Conservation (phyloP, 2,888 invertebrate species). For the Watsonalla binaria region DNA sequence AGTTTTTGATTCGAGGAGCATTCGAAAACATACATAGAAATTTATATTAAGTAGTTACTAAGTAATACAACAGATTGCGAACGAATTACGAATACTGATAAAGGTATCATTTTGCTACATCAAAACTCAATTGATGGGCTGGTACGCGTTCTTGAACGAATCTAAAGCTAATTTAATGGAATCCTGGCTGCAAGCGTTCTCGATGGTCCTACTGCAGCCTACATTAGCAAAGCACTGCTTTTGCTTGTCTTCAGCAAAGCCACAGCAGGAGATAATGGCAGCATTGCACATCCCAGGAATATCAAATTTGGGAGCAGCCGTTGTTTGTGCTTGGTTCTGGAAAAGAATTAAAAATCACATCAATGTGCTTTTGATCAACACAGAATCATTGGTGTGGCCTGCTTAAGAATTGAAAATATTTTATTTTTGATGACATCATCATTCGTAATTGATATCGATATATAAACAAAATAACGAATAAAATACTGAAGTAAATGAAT, state of each 20-base stretch:
- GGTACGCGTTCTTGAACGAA: conserved; percentile 40
- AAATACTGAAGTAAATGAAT: no score
- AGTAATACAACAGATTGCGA: conserved; percentile 13
- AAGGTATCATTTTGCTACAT: conserved; percentile 12
- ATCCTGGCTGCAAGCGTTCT: conserved; percentile 32
- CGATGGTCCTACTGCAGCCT: conserved; percentile 34
- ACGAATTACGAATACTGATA: conserved; percentile 37
- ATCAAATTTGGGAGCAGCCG: conserved; percentile 20
- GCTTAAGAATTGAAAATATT: no score
- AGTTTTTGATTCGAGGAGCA: no score
- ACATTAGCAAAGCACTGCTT: conserved; percentile 41
- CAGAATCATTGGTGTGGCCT: no score
- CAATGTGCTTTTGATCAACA: no score
- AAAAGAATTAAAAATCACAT: conserved; percentile 9
- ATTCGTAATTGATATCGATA: no score
- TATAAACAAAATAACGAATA: no score
- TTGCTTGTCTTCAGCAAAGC: conserved; percentile 18
- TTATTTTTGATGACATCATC: no score
- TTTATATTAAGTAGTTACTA: background rate
- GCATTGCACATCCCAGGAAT: conserved; percentile 43
- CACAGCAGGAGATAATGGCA: conserved; percentile 54
- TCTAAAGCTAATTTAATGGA: conserved; percentile 39
- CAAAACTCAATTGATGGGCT: conserved; percentile 29
- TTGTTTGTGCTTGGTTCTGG: conserved; percentile 20
- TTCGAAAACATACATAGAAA: no score